Percentiles rank a stretch among this genome's conserved stretches.
Evolutionary conservation across 1,140 invertebrate species (phyloP).

Genomic region (Caerostris extrusa): DNA sequence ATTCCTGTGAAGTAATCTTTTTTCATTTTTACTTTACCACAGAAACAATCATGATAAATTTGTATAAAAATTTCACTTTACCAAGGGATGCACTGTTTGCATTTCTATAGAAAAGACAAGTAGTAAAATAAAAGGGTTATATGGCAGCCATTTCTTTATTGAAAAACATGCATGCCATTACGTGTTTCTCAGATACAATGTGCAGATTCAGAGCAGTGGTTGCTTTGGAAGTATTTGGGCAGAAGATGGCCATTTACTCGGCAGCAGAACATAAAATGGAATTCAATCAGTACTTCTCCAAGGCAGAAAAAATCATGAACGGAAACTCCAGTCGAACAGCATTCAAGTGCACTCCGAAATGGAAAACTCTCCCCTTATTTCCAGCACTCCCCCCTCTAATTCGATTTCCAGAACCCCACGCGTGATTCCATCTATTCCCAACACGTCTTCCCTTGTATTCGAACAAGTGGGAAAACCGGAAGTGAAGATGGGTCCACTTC

Average conservation of each 20-base stretch:
- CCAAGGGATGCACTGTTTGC: too few species aligned
- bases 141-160: too few species aligned
- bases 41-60: too few species aligned
- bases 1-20: too few species aligned
- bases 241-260: background rate
- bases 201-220: background rate
- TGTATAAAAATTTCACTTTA: too few species aligned
- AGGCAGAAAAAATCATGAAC: background rate
- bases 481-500: background rate
- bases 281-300: background rate
- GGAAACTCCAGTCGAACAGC: background rate
- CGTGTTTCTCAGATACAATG: background rate
- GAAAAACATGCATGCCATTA: too few species aligned
- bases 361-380: background rate
- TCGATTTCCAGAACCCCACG: too few species aligned
- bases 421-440: background rate
- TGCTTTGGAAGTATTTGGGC: background rate
- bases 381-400: background rate
- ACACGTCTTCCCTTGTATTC: background rate
- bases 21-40: too few species aligned
- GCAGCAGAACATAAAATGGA: background rate
- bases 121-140: too few species aligned
- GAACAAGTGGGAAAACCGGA: background rate
- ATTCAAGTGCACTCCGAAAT: background rate
- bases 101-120: too few species aligned